Conservation (phyloP, 2,113 vertebrate genomes). For the Natator depressus region DNA sequence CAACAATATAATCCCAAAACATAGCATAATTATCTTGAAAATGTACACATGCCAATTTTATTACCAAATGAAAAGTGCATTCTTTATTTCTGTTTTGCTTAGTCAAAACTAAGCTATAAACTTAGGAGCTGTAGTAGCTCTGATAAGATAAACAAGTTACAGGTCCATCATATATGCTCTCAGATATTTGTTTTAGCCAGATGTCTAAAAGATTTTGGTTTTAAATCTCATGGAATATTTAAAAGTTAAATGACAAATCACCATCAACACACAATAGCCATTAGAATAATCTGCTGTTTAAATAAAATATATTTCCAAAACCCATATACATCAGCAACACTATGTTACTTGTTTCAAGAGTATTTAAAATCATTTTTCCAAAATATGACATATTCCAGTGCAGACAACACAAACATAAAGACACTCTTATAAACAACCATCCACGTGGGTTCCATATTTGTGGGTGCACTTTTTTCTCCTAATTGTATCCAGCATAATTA, state of each 20-base stretch:
- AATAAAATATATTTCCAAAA: background rate
- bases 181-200: background rate
- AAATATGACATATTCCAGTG: background rate
- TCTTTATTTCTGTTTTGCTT: background rate
- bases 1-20: conserved; percentile 48
- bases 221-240: background rate
- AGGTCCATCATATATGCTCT: background rate
- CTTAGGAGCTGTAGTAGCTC: background rate
- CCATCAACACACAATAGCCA: background rate
- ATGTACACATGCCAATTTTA: background rate
- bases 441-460: background rate
- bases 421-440: background rate
- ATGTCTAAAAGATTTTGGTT: background rate
- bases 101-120: background rate
- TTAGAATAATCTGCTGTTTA: background rate
- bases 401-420: background rate
- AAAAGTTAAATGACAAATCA: background rate
- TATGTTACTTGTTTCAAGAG: background rate
- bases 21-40: background rate
- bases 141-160: conserved; percentile 37
- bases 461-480: background rate
- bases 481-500: background rate
- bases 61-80: background rate
- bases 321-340: background rate
- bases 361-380: background rate